These are phyloP conservation scores for Diachasmimorpha longicaudata DNA, from an alignment of 1,140 invertebrate species.

Conservation along the genomic window DNA sequence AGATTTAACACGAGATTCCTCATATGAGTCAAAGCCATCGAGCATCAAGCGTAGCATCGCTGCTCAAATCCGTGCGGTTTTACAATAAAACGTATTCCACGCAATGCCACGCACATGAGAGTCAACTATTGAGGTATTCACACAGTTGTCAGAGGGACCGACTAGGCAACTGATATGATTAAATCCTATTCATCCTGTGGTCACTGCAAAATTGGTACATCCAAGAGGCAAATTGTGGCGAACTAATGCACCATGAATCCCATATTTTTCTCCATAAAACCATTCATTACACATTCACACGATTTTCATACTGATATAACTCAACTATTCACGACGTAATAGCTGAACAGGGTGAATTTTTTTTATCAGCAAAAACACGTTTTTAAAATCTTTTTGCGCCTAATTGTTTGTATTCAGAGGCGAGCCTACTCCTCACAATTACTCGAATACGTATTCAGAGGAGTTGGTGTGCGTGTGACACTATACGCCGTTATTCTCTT, in stretches of 20 bases:
- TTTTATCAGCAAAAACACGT: neutral
- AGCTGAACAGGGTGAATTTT: neutral
- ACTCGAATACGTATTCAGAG: slow-evolving; percentile 28
- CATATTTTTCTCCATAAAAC: neutral
- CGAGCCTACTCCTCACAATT: neutral
- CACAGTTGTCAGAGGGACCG: neutral
- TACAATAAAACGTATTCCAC: neutral
- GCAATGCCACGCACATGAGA: slow-evolving; percentile 1
- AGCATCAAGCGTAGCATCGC: neutral
- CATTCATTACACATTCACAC: neutral
- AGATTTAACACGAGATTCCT: slow-evolving; percentile 42
- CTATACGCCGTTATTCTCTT: neutral
- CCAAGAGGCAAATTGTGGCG: neutral
- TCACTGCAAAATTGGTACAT: neutral
- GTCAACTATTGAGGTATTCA: slow-evolving; percentile 3
- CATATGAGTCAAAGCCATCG: neutral
- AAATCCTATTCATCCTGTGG: slow-evolving; percentile 1
- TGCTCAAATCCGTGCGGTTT: neutral
- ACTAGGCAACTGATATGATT: neutral
- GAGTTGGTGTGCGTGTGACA: neutral
- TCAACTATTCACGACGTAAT: neutral
- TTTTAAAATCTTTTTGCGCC: neutral
- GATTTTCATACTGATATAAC: neutral
- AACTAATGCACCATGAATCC: neutral
- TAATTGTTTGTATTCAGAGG: slow-evolving; percentile 31